Evolutionary conservation across 2,888 invertebrate species (phyloP).

Genomic region (Anthrax anthrax): DNA sequence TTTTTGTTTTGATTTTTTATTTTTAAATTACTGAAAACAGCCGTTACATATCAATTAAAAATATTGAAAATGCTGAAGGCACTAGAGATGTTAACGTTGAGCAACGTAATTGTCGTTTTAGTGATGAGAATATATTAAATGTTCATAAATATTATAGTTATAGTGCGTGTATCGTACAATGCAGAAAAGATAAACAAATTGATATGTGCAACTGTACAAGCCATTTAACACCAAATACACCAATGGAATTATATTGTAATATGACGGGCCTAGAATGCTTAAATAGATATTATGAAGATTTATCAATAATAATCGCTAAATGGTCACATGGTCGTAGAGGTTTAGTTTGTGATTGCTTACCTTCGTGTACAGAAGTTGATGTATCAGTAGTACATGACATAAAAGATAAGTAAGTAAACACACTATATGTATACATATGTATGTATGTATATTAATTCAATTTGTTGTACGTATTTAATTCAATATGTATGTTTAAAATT

Average conservation of each 20-base stretch:
- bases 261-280: conserved; percentile 51
- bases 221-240: conserved; percentile 50
- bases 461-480: no score
- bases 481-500: no score
- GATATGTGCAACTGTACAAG: conserved; percentile 50
- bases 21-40: conserved; percentile 27
- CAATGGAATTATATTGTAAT: conserved; percentile 39
- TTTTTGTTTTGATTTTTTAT: not conserved
- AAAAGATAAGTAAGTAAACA: conserved; percentile 21
- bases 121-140: conserved; percentile 45
- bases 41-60: conserved; percentile 39
- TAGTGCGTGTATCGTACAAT: conserved; percentile 56
- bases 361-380: conserved; percentile 58
- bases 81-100: conserved; percentile 43
- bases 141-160: conserved; percentile 55
- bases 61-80: conserved; percentile 55
- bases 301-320: conserved; percentile 49
- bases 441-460: no score
- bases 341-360: conserved; percentile 50
- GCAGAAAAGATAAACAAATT: conserved; percentile 49
- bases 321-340: conserved; percentile 48
- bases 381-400: conserved; percentile 43
- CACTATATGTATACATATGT: no score
- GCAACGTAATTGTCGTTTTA: conserved; percentile 57
- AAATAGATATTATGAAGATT: conserved; percentile 42